phyloP scores from a whole-genome alignment of 2,113 vertebrate species.

The Mystacornis crossleyi region DNA sequence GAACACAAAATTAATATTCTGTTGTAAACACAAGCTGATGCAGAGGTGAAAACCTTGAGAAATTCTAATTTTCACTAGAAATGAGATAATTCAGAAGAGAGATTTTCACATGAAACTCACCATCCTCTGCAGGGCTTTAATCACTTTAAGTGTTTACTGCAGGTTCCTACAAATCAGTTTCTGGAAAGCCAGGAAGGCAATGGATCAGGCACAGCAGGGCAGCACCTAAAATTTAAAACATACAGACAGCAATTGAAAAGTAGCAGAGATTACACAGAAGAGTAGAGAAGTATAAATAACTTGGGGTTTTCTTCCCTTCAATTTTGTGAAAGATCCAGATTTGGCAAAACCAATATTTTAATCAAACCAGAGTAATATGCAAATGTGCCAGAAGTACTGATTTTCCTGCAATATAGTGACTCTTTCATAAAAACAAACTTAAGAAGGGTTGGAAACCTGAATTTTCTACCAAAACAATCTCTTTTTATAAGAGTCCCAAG shows the following conservation, averaged over 20 bases:
- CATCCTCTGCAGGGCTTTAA: neutral
- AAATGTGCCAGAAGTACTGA: neutral
- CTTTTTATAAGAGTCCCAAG: neutral
- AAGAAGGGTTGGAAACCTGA: neutral
- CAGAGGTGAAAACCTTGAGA: neutral
- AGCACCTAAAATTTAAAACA: neutral
- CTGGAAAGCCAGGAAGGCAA: neutral
- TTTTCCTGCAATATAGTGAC: neutral
- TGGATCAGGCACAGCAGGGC: neutral
- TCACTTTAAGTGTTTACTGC: neutral
- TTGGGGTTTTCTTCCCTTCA: neutral
- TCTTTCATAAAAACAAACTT: neutral
- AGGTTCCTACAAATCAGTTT: neutral
- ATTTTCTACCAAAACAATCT: neutral
- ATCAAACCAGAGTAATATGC: neutral
- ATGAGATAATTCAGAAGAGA: neutral
- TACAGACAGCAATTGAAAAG: neutral
- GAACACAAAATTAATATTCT: neutral
- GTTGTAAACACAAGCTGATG: neutral
- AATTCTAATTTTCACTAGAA: neutral
- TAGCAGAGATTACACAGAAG: fast-evolving
- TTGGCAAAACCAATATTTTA: neutral
- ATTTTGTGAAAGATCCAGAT: neutral
- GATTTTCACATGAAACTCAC: neutral
- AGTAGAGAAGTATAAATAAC: neutral